These are phyloP conservation scores for Dioctria rufipes DNA, from an alignment of 2,888 invertebrate genomes.

Conservation along the genomic window DNA sequence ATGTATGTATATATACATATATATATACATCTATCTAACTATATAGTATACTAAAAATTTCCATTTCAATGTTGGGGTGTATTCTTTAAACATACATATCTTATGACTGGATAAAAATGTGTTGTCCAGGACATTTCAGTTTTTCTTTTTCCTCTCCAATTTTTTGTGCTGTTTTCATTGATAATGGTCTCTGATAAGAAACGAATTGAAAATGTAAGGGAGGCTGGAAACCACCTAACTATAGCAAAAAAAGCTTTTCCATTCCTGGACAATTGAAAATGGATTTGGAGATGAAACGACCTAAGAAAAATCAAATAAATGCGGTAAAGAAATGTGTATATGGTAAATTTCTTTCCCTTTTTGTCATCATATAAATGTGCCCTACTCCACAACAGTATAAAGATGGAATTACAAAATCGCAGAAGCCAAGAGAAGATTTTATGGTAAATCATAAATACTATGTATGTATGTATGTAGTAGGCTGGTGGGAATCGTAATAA, in stretches of 20 bases:
- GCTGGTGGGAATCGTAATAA: background rate
- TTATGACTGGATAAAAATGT: constrained; percentile 36
- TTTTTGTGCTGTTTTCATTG: constrained; percentile 35
- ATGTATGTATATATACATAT: no score
- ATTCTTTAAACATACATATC: constrained; percentile 2
- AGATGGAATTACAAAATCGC: background rate
- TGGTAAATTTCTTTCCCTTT: constrained; percentile 42
- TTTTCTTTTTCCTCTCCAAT: constrained; percentile 2
- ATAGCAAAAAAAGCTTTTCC: background rate
- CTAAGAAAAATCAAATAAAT: constrained; percentile 52
- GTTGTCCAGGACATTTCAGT: constrained; percentile 39
- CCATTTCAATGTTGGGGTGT: constrained; percentile 37
- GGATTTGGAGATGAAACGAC: constrained; percentile 51
- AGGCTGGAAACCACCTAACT: constrained; percentile 21
- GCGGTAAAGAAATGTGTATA: constrained; percentile 18
- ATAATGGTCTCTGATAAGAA: constrained; percentile 48
- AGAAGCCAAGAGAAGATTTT: constrained; percentile 24
- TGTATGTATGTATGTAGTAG: background rate
- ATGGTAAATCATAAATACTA: constrained; percentile 38
- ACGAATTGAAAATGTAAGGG: constrained; percentile 50
- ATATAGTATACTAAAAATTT: constrained; percentile 17
- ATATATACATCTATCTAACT: no score
- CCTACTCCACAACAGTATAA: background rate
- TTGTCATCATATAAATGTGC: background rate
- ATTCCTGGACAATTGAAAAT: constrained; percentile 51